Evolutionary conservation across 1,140 invertebrate species (phyloP), one percentile per base, ranked within the genome.

Genomic region (Pygmarrhopalites habei): DNA sequence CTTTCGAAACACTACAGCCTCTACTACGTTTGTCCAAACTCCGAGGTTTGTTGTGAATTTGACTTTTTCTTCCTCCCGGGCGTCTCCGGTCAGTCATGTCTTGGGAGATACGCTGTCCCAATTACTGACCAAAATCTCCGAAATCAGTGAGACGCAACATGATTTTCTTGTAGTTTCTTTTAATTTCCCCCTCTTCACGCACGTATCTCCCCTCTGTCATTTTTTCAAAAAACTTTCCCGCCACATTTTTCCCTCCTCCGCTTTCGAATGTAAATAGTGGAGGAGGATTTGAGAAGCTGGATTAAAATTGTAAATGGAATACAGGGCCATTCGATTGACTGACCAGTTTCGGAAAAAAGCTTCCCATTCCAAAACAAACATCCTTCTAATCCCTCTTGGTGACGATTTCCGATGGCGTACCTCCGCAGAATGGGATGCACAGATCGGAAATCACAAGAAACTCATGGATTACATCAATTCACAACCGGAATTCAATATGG

Each of bases 261-360:
- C 10, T 39, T 39, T 39, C 7, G 35, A 10, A 17, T 17, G 35
- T 39, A 39, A 7, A 10, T 10, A 10, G 17, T 39, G 7, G 35
- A 17, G 7, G 35, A 39, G 35, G 35, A 39, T 39, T 10, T 39
- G 35, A 10, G 35, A 39, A 10, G 35, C 7, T 39, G 7, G 35
- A 39, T 39, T 39, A 10, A 39, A 17, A 39, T 39, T 7, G 7
- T 39, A 10, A 10, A 39, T 39, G 35, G 7, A 39, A 17, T 17
- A 12, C 7, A 49, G 46, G 46, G 12, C 46, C 7, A 12, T 7
- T 19, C 12, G 14, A 7, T 23, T 49, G 10, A 7, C 23, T 7
- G 46, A 98, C 77, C 95, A 98, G 73, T 99, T 96, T 80, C 81
- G 91, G 21, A 95, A 97, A 75, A 99, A 99, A 75, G 85, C 95